Conservation (phyloP, 1,140 invertebrate species). For the Physella acuta region DNA sequence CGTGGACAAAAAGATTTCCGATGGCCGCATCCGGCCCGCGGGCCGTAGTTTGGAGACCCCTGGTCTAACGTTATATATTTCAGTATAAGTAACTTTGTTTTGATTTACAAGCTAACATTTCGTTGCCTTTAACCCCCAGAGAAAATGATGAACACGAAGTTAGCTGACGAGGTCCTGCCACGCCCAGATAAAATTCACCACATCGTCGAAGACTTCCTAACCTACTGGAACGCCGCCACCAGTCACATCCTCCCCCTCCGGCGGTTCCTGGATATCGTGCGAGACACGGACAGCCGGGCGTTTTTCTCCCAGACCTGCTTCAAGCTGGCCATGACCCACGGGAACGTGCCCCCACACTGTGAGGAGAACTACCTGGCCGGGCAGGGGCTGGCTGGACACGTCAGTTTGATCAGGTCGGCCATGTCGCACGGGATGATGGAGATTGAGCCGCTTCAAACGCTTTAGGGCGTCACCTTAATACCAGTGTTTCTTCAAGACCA, state of each 20-base stretch:
- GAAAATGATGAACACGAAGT: conserved; percentile 44
- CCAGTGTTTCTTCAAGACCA: too few relatives aligned
- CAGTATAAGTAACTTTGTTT: too few relatives aligned
- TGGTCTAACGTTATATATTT: too few relatives aligned
- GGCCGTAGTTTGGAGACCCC: too few relatives aligned
- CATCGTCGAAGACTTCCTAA: conserved; percentile 63
- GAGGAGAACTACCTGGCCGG: conserved; percentile 42
- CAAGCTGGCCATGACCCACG: conserved; percentile 47
- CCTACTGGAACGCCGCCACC: conserved; percentile 57
- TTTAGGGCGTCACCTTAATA: too few relatives aligned
- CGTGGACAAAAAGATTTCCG: too few relatives aligned
- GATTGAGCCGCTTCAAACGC: too few relatives aligned
- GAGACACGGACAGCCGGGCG: conserved; percentile 51
- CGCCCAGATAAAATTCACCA: conserved; percentile 59
- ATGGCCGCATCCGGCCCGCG: too few relatives aligned
- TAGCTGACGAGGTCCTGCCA: conserved; percentile 46
- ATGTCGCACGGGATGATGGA: not conserved
- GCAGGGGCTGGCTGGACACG: conserved; percentile 35
- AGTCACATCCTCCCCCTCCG: conserved; percentile 60
- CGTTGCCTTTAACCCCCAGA: conserved; percentile 45
- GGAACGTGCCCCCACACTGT: conserved; percentile 46
- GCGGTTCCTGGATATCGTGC: conserved; percentile 56
- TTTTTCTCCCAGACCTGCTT: conserved; percentile 57
- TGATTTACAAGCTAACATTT: too few relatives aligned
- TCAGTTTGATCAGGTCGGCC: conserved; percentile 6